phyloP scores from a whole-genome alignment of 2,888 invertebrate species.

The Phyllotreta striolata region DNA sequence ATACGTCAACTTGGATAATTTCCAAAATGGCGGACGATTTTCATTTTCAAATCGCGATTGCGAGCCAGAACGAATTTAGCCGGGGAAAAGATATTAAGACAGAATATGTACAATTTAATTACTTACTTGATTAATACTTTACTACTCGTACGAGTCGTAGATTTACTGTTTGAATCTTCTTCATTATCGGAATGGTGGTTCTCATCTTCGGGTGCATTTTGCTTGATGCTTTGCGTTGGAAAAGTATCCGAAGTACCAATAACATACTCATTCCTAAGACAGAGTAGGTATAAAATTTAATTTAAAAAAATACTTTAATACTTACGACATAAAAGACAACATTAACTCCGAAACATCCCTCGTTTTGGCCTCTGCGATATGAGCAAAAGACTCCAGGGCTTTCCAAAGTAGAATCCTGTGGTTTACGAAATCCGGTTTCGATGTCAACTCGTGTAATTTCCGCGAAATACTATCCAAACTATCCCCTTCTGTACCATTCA shows the following conservation, averaged over 20 bases:
- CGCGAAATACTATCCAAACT: constrained; percentile 52
- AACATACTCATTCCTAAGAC: constrained; percentile 68
- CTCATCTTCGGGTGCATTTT: constrained; percentile 50
- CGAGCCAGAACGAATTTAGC: too few relatives aligned
- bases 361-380: constrained; percentile 81
- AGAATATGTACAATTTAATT: not conserved
- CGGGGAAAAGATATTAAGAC: too few relatives aligned
- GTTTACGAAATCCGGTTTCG: constrained; percentile 76
- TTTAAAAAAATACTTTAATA: constrained; percentile 63
- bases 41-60: too few relatives aligned
- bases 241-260: constrained; percentile 67
- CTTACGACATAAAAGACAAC: constrained; percentile 68
- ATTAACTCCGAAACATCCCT: constrained; percentile 82
- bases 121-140: constrained; percentile 32
- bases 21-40: too few relatives aligned
- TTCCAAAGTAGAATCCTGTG: constrained; percentile 85
- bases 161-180: constrained; percentile 55
- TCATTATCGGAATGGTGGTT: constrained; percentile 57
- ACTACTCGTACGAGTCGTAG: not conserved
- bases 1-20: too few relatives aligned
- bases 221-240: constrained; percentile 65
- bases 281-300: constrained; percentile 23
- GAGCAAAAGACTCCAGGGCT: constrained; percentile 75
- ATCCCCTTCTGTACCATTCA: constrained; percentile 42
- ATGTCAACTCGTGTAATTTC: constrained; percentile 56